Percentiles rank a stretch among this genome's conserved stretches.
Evolutionary conservation across 2,113 vertebrate species (phyloP).

Genomic region (Ailuropoda melanoleuca): DNA sequence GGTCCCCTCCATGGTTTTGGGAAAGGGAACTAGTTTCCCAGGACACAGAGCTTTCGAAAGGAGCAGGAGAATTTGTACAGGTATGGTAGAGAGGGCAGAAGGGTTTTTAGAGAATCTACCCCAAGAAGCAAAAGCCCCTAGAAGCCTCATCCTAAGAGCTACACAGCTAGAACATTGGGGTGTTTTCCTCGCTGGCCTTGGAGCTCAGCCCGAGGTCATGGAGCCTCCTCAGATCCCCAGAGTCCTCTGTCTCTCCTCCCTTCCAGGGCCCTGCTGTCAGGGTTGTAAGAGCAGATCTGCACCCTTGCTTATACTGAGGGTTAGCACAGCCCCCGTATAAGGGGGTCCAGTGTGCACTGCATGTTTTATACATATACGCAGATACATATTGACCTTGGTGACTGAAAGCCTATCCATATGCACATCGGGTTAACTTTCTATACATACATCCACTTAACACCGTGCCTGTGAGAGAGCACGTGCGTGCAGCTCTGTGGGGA

Average conservation of each 20-base stretch:
- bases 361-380: neutral
- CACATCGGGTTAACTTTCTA: neutral
- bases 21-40: neutral
- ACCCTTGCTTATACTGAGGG: neutral
- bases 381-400: neutral
- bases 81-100: fast-evolving
- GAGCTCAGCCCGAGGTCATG: neutral
- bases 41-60: neutral
- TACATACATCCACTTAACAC: neutral
- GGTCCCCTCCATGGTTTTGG: neutral
- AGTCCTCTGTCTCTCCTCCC: neutral
- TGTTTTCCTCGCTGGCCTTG: neutral
- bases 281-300: neutral
- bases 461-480: neutral
- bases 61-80: neutral
- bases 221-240: neutral
- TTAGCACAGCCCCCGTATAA: neutral
- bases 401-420: neutral
- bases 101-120: neutral
- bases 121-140: neutral
- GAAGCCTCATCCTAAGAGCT: neutral
- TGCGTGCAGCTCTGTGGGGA: neutral
- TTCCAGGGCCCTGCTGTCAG: neutral
- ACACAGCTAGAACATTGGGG: neutral
- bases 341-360: neutral